Evolutionary conservation across 92 coral and sea anemone genomes (phyloP).

Genomic region (Umimayanthus chanpuru): DNA sequence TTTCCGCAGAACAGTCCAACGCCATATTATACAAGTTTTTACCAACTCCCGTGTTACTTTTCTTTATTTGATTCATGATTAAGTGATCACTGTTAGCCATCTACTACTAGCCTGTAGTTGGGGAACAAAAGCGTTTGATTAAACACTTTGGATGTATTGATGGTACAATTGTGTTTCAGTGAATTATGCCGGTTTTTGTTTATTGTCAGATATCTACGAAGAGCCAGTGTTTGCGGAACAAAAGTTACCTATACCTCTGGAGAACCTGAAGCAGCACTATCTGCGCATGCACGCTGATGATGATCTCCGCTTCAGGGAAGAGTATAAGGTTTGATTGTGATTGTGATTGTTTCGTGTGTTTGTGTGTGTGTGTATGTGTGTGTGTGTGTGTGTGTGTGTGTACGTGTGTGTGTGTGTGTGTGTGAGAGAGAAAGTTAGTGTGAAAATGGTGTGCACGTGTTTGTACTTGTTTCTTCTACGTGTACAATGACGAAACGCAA

Average conservation of each 20-base stretch:
- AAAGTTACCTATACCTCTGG: constrained; percentile 50
- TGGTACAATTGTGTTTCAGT: background rate
- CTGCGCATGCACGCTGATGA: constrained; percentile 57
- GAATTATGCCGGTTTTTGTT: background rate
- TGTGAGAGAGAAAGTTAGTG: background rate
- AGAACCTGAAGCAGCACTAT: constrained; percentile 50
- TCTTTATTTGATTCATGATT: too few relatives aligned
- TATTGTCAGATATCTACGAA: constrained; percentile 1
- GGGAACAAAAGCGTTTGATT: background rate
- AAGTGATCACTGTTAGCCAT: background rate
- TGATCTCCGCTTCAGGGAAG: constrained; percentile 50
- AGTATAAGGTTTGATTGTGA: constrained; percentile 47
- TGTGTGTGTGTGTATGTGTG: background rate
- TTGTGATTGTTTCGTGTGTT: background rate
- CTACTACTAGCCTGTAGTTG: background rate
- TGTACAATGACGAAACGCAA: background rate
- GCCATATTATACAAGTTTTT: too few relatives aligned
- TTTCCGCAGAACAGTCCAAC: too few relatives aligned
- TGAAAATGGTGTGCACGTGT: background rate
- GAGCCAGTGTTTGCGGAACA: background rate
- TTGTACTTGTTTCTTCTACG: too few relatives aligned
- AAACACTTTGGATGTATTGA: too few relatives aligned
- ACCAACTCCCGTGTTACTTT: too few relatives aligned
- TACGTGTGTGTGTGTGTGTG: background rate
- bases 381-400: background rate